Percentiles rank a stretch among this genome's conserved stretches.
Conservation (phyloP, 2,888 invertebrate species). For the Trisateles emortualis region DNA sequence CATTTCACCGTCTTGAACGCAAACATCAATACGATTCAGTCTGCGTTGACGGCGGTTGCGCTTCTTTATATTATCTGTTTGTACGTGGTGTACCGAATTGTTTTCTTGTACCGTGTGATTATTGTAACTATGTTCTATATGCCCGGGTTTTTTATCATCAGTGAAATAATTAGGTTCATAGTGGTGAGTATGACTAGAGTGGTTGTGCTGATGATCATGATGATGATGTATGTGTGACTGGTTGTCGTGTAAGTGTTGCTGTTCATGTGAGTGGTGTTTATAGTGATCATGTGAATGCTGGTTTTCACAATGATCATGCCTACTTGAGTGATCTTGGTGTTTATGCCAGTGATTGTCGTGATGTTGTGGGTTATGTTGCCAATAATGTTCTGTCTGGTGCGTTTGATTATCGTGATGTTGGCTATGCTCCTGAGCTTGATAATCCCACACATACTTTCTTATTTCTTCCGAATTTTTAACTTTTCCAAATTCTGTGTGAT, state of each 20-base stretch:
- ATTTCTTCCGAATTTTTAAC: conserved; percentile 63
- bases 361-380: conserved; percentile 34
- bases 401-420: conserved; percentile 31
- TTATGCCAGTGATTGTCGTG: conserved; percentile 34
- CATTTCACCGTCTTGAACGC: conserved; percentile 33
- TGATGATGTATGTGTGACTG: conserved; percentile 9
- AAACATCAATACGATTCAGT: conserved; percentile 46
- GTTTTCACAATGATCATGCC: background rate
- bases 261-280: conserved; percentile 9
- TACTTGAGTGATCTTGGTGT: conserved; percentile 24
- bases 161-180: conserved; percentile 14
- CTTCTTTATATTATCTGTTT: conserved; percentile 57
- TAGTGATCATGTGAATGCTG: conserved; percentile 18
- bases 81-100: conserved; percentile 59
- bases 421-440: conserved; percentile 49
- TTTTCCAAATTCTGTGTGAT: conserved; percentile 41
- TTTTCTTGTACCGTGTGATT: conserved; percentile 29
- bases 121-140: conserved; percentile 9
- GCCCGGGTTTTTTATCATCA: conserved; percentile 17
- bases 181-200: conserved; percentile 21
- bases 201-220: conserved; percentile 30
- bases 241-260: conserved; percentile 16
- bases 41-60: conserved; percentile 43
- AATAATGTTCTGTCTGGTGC: conserved; percentile 34
- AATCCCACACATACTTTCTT: conserved; percentile 72